Percentiles rank a stretch among this genome's conserved stretches.
phyloP scores from a whole-genome alignment of 2,113 vertebrate species.

The Pachypanchax playfairii region DNA sequence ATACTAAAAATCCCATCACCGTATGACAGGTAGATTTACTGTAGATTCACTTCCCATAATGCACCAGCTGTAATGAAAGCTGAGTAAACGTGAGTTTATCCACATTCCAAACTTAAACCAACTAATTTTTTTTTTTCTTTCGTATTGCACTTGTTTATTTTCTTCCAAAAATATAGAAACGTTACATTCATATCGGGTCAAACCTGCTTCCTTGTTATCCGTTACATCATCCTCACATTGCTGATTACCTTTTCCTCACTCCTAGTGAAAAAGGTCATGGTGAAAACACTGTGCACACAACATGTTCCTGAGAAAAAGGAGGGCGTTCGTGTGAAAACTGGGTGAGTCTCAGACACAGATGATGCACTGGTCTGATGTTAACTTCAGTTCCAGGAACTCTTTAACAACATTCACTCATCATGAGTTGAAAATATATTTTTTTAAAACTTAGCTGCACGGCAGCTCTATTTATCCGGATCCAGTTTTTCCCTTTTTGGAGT shows the following conservation, averaged over 20 bases:
- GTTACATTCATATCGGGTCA: conserved; percentile 1
- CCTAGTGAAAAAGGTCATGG: conserved; percentile 23
- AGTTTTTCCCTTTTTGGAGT: neutral
- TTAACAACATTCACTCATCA: conserved; percentile 29
- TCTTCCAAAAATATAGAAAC: conserved; percentile 6
- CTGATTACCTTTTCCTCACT: conserved; percentile 25
- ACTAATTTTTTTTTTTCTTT: no score
- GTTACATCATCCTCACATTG: conserved; percentile 1
- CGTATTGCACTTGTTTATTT: neutral
- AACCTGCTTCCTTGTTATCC: neutral
- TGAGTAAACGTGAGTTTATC: no score
- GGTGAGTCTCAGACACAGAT: conserved; percentile 36
- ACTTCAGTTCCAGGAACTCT: conserved; percentile 42
- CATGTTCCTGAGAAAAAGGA: conserved; percentile 45
- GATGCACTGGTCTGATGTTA: conserved; percentile 35
- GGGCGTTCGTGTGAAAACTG: conserved; percentile 48
- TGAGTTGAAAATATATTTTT: neutral
- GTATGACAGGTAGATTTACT: no score
- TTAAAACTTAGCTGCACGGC: neutral
- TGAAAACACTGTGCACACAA: conserved; percentile 15
- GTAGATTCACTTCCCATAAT: no score
- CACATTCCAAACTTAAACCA: neutral
- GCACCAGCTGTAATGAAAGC: no score
- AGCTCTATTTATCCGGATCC: neutral
- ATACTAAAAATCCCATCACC: no score